These are phyloP conservation scores for Spodoptera picta DNA, from an alignment of 2,888 invertebrate genomes.

Conservation along the genomic window DNA sequence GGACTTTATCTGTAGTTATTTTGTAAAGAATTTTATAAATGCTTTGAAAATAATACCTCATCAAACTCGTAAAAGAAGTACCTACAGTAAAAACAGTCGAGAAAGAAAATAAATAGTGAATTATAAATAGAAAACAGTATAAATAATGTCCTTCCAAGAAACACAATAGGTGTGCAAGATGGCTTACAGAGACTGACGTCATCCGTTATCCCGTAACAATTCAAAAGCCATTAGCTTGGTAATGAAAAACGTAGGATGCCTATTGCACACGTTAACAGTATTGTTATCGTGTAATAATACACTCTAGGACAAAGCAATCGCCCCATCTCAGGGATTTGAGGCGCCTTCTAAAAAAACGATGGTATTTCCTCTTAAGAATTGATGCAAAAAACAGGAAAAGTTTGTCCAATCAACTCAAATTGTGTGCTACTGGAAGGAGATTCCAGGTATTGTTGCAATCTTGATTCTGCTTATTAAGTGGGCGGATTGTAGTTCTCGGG, in stretches of 20 bases:
- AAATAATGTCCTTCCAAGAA: conserved; percentile 17
- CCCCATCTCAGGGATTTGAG: conserved; percentile 13
- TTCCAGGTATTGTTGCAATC: conserved; percentile 18
- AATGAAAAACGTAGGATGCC: conserved; percentile 30
- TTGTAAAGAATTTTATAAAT: no score
- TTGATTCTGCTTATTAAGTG: neutral
- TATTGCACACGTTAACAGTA: conserved; percentile 11
- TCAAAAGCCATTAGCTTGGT: conserved; percentile 22
- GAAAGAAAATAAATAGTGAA: no score
- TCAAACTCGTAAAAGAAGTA: no score
- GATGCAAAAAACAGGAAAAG: conserved; percentile 10
- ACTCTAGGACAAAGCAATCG: conserved; percentile 28
- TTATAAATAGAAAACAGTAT: neutral
- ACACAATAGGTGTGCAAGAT: conserved; percentile 22
- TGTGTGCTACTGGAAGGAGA: neutral
- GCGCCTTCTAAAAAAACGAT: conserved; percentile 3
- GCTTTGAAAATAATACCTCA: no score
- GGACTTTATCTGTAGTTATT: no score
- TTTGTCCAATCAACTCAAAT: conserved; percentile 3
- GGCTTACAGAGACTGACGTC: conserved; percentile 31
- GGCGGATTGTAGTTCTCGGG: neutral
- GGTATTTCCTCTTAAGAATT: conserved; percentile 8
- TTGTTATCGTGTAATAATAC: conserved; percentile 20
- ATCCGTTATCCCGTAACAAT: conserved; percentile 20
- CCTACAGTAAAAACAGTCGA: no score